phyloP scores from a whole-genome alignment of 2,113 vertebrate species.

The Delphinapterus leucas region DNA sequence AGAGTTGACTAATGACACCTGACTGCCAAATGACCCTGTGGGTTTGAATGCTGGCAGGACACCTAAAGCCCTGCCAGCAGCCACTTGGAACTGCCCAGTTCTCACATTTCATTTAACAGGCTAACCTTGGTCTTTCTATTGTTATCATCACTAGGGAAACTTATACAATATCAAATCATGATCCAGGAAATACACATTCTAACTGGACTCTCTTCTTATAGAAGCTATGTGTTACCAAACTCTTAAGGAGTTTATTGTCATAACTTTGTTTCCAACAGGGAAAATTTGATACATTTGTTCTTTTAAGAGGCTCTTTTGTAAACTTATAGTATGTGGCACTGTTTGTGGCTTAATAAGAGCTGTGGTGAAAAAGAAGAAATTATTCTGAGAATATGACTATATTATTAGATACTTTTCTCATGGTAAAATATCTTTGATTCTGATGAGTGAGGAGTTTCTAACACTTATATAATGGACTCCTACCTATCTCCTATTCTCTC shows the following conservation, averaged over 20 bases:
- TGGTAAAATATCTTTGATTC: constrained; percentile 34
- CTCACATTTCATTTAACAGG: constrained; percentile 66
- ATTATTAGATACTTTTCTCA: constrained; percentile 47
- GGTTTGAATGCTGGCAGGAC: constrained; percentile 66
- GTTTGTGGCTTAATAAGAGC: constrained; percentile 46
- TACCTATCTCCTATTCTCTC: not conserved
- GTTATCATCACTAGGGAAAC: constrained; percentile 20
- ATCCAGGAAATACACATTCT: not conserved
- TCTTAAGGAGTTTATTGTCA: constrained; percentile 30
- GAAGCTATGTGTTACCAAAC: not conserved
- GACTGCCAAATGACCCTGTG: constrained; percentile 80
- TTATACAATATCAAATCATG: not conserved
- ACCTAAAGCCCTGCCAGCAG: constrained; percentile 69
- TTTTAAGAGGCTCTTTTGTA: constrained; percentile 59
- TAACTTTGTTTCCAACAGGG: constrained; percentile 39
- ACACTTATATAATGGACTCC: not conserved
- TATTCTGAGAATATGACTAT: not conserved
- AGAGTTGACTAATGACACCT: constrained; percentile 79
- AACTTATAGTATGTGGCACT: not conserved
- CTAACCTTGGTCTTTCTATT: constrained; percentile 64
- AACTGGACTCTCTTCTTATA: not conserved
- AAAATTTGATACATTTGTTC: constrained; percentile 32
- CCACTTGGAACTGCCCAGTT: constrained; percentile 61
- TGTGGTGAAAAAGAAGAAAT: not conserved
- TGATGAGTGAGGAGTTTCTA: not conserved